These are phyloP conservation scores for Biston betularia DNA, from an alignment of 2,888 invertebrate species.

Conservation along the genomic window DNA sequence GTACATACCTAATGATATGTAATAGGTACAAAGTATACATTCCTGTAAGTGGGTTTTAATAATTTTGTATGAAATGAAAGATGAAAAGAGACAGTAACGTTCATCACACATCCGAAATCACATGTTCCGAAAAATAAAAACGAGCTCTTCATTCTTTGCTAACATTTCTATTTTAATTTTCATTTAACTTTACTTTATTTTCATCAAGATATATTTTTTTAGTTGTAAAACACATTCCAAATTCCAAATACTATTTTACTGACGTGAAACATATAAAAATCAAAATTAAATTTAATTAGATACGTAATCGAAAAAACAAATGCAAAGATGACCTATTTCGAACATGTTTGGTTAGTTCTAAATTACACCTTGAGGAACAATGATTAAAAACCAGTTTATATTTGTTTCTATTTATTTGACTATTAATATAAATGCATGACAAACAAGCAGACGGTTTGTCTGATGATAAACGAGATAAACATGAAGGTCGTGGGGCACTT, in stretches of 20 bases:
- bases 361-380: slow-evolving; percentile 12
- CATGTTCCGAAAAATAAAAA: too few relatives aligned
- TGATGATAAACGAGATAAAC: slow-evolving; percentile 36
- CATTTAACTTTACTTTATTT: not conserved
- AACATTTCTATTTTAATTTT: not conserved
- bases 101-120: not conserved
- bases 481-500: slow-evolving; percentile 38
- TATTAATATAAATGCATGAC: slow-evolving; percentile 33
- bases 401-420: slow-evolving; percentile 31
- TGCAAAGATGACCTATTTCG: slow-evolving; percentile 12
- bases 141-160: too few relatives aligned
- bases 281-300: not conserved
- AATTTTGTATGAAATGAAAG: too few relatives aligned
- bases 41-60: too few relatives aligned
- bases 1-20: too few relatives aligned
- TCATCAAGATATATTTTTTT: not conserved
- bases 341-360: slow-evolving; percentile 13
- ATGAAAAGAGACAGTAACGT: too few relatives aligned
- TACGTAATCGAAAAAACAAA: not conserved
- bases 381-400: slow-evolving; percentile 15
- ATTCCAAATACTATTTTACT: not conserved
- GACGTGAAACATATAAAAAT: not conserved
- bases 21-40: too few relatives aligned
- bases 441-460: slow-evolving; percentile 33
- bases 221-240: not conserved